Evolutionary conservation across 2,113 vertebrate genomes (phyloP).

Genomic region (Indicator maculatus): DNA sequence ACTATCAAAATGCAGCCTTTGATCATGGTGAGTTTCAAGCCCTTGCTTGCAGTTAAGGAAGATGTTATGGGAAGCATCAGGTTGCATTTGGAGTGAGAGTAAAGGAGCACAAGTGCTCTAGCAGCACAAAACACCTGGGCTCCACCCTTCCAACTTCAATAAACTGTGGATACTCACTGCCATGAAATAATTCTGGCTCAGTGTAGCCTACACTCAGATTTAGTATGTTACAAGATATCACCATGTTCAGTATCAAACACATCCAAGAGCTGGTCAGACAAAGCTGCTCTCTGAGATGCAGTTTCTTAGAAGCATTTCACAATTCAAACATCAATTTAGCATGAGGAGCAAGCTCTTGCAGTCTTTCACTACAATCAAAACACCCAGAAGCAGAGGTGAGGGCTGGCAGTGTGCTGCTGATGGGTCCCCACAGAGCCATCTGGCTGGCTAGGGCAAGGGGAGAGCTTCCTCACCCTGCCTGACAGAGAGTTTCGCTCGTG

Average conservation of each 20-base stretch:
- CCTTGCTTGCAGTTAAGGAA: slow-evolving; percentile 26
- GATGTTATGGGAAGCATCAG: neutral
- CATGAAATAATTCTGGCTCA: neutral
- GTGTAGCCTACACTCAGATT: neutral
- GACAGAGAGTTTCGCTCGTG: neutral
- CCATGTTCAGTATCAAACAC: neutral
- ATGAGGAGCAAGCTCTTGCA: neutral
- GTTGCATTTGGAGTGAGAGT: neutral
- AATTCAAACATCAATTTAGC: neutral
- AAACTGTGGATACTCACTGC: neutral
- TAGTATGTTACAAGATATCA: neutral
- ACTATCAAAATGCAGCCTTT: slow-evolving; percentile 36
- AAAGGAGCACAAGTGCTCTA: neutral
- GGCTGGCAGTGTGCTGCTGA: neutral
- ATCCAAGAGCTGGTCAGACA: neutral
- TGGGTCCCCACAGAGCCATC: neutral
- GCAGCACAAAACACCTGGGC: neutral
- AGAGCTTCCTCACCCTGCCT: neutral
- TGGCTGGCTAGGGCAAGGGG: neutral
- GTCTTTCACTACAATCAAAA: neutral
- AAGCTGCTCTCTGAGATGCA: neutral
- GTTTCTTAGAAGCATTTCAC: neutral
- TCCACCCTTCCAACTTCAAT: neutral
- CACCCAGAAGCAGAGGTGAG: neutral
- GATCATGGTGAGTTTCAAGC: neutral